These are phyloP conservation scores for Todiramphus saurophagus DNA, from an alignment of 2,113 vertebrate species.

Conservation along the genomic window DNA sequence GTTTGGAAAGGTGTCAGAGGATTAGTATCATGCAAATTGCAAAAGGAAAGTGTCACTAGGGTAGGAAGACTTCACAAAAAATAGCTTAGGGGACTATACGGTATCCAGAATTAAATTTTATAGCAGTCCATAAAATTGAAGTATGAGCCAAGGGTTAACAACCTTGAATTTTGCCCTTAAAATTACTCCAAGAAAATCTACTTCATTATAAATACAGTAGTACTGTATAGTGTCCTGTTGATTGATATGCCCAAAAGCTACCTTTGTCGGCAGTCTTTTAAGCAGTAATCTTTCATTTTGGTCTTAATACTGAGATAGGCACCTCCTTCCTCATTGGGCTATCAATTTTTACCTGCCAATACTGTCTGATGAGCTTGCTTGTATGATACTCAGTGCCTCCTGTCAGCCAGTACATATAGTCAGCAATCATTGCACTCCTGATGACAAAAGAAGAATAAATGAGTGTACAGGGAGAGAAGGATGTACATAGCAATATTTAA, in stretches of 20 bases:
- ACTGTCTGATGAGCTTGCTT: slow-evolving; percentile 86
- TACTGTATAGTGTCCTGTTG: slow-evolving; percentile 61
- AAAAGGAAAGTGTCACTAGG: background rate
- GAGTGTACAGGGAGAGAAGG: background rate
- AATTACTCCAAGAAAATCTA: slow-evolving; percentile 70
- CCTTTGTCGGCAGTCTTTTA: slow-evolving; percentile 81
- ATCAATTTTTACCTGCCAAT: slow-evolving; percentile 88
- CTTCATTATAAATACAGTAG: slow-evolving; percentile 76
- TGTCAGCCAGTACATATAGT: slow-evolving; percentile 81
- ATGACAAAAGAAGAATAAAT: slow-evolving; percentile 71
- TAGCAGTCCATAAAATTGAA: slow-evolving; percentile 71
- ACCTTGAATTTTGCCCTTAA: slow-evolving; percentile 73
- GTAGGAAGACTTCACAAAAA: slow-evolving; percentile 53
- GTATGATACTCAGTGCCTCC: slow-evolving; percentile 70
- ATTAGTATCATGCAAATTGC: slow-evolving; percentile 42
- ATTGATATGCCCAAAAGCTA: slow-evolving; percentile 80
- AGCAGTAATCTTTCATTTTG: slow-evolving; percentile 82
- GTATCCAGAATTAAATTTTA: slow-evolving; percentile 66
- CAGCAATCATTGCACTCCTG: slow-evolving; percentile 84
- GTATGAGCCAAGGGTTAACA: slow-evolving; percentile 70
- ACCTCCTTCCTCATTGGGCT: slow-evolving; percentile 53
- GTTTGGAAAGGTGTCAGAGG: slow-evolving; percentile 43
- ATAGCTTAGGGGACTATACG: slow-evolving; percentile 47
- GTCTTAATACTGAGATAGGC: slow-evolving; percentile 72
- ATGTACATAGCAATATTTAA: background rate